Conservation (phyloP, 2,797 vertebrate species). For the Tamandua tetradactyla region DNA sequence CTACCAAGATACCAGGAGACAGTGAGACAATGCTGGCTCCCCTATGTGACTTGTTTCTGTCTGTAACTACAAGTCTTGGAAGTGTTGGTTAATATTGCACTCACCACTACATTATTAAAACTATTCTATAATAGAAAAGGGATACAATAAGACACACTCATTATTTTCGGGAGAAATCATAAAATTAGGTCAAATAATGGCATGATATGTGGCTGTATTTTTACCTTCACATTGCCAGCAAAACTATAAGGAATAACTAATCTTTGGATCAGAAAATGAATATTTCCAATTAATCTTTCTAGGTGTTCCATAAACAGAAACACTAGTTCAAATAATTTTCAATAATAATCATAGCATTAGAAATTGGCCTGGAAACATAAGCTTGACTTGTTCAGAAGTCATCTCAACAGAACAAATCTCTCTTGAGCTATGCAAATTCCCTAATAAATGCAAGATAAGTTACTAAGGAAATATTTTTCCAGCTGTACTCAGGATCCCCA, state of each 20-base stretch:
- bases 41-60: background rate
- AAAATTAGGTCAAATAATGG: slow-evolving; percentile 35
- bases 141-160: background rate
- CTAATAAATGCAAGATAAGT: slow-evolving; percentile 71
- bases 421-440: slow-evolving; percentile 61
- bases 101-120: slow-evolving; percentile 3
- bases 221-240: slow-evolving; percentile 47
- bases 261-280: slow-evolving; percentile 69
- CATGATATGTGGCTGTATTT: background rate
- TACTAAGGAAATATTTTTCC: slow-evolving; percentile 79
- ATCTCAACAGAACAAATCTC: slow-evolving; percentile 56
- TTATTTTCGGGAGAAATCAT: background rate
- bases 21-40: background rate
- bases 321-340: slow-evolving; percentile 61
- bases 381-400: slow-evolving; percentile 64
- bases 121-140: background rate
- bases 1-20: background rate
- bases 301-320: slow-evolving; percentile 66
- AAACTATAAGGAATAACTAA: slow-evolving; percentile 49
- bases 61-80: background rate
- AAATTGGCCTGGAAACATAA: slow-evolving; percentile 62
- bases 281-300: slow-evolving; percentile 72
- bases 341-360: background rate
- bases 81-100: background rate
- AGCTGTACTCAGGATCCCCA: slow-evolving; percentile 68